Percentiles rank a stretch among this genome's conserved stretches.
Conservation (phyloP, 2,888 invertebrate genomes). For the Andrena hattorfiana region DNA sequence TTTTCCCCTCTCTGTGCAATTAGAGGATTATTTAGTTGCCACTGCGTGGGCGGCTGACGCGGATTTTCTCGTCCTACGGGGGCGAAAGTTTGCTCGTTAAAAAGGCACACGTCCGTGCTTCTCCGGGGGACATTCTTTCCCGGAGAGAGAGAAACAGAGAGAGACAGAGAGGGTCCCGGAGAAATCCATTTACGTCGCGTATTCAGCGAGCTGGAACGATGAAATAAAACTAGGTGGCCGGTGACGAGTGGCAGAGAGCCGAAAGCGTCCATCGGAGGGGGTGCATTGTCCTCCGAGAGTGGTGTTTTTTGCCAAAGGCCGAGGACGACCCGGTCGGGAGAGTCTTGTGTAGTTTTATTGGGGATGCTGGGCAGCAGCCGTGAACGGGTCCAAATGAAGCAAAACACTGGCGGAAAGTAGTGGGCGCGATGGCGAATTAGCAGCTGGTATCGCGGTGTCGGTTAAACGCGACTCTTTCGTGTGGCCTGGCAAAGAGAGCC, state of each 20-base stretch:
- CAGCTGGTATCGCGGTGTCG: slow-evolving; percentile 20
- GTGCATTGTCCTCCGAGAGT: too few species aligned
- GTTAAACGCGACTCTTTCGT: slow-evolving; percentile 5
- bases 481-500: slow-evolving; percentile 9
- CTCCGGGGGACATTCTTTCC: neutral
- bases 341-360: too few species aligned
- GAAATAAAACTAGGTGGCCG: too few species aligned
- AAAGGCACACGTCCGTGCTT: slow-evolving; percentile 7
- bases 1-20: slow-evolving; percentile 1
- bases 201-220: too few species aligned
- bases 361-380: too few species aligned
- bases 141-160: too few species aligned
- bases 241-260: too few species aligned
- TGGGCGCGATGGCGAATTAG: slow-evolving; percentile 24
- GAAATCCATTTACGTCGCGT: too few species aligned
- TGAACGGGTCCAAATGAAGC: neutral
- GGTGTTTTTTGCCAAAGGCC: too few species aligned
- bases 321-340: too few species aligned
- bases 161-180: too few species aligned
- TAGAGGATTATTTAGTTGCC: slow-evolving; percentile 31
- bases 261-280: too few species aligned
- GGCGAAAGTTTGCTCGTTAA: slow-evolving; percentile 27
- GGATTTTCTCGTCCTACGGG: slow-evolving; percentile 20
- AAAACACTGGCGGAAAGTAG: slow-evolving; percentile 15
- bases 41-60: neutral